phyloP scores from a whole-genome alignment of 2,888 invertebrate species.

The Hirtodrosophila alboralis region DNA sequence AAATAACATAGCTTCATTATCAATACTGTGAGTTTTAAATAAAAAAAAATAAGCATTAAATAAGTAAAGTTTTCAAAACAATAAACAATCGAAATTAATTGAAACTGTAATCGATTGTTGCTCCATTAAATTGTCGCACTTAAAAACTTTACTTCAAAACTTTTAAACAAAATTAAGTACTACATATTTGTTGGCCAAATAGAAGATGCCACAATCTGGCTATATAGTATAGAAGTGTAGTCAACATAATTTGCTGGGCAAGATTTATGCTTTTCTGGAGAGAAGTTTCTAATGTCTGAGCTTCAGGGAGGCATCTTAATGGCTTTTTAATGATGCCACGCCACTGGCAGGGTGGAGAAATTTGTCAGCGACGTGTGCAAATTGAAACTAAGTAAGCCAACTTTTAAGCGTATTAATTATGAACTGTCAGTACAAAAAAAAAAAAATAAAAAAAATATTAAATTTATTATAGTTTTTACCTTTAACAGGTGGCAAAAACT shows the following conservation, averaged over 20 bases:
- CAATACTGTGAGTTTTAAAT: too few relatives aligned
- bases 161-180: too few relatives aligned
- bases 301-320: constrained; percentile 64
- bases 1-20: too few relatives aligned
- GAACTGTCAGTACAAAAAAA: constrained; percentile 53
- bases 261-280: constrained; percentile 14
- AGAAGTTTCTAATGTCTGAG: constrained; percentile 36
- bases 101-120: too few relatives aligned
- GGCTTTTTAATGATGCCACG: constrained; percentile 70
- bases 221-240: constrained; percentile 8
- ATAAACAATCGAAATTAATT: too few relatives aligned
- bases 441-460: constrained; percentile 6
- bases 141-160: too few relatives aligned
- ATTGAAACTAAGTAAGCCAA: constrained; percentile 71
- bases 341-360: constrained; percentile 45
- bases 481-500: constrained; percentile 66
- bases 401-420: constrained; percentile 77
- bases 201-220: constrained; percentile 37
- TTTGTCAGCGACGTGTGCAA: constrained; percentile 62
- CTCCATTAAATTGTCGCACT: too few relatives aligned
- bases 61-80: too few relatives aligned
- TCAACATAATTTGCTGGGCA: constrained; percentile 18
- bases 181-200: constrained; percentile 15
- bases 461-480: constrained; percentile 32
- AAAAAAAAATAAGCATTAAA: too few relatives aligned